phyloP scores from a whole-genome alignment of 2,113 vertebrate species.

The Aviceda subcristata region DNA sequence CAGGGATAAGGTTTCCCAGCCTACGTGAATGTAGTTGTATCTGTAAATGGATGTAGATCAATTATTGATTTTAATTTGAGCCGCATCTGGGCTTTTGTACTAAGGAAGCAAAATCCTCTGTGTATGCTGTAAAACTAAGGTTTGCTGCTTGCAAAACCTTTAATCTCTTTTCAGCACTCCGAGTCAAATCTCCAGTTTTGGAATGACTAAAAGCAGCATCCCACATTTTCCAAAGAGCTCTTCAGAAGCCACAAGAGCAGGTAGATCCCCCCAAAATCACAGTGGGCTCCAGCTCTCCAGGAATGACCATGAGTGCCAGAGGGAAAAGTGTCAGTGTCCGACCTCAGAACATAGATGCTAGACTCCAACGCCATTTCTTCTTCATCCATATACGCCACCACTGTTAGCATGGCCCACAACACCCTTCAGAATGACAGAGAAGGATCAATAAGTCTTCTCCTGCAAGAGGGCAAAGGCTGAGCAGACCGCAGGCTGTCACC shows the following conservation, averaged over 20 bases:
- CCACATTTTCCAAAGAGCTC: background rate
- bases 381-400: background rate
- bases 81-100: background rate
- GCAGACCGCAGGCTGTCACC: background rate
- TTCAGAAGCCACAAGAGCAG: background rate
- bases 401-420: background rate
- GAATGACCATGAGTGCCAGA: background rate
- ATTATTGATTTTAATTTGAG: slow-evolving; percentile 15
- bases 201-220: background rate
- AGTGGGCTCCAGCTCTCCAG: background rate
- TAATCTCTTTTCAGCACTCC: background rate
- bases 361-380: background rate
- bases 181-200: background rate
- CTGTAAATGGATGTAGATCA: background rate
- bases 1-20: background rate
- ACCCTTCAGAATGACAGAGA: background rate
- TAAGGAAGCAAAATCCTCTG: background rate
- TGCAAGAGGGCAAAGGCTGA: background rate
- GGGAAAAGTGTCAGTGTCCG: background rate
- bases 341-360: background rate
- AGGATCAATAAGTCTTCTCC: background rate
- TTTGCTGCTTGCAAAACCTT: background rate
- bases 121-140: background rate
- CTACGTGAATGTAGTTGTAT: background rate
- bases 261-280: background rate